A percentile compares a stretch with the other conserved stretches of the same genome.
Conservation (phyloP, 2,888 invertebrate species). For the Uropetala carovei region DNA sequence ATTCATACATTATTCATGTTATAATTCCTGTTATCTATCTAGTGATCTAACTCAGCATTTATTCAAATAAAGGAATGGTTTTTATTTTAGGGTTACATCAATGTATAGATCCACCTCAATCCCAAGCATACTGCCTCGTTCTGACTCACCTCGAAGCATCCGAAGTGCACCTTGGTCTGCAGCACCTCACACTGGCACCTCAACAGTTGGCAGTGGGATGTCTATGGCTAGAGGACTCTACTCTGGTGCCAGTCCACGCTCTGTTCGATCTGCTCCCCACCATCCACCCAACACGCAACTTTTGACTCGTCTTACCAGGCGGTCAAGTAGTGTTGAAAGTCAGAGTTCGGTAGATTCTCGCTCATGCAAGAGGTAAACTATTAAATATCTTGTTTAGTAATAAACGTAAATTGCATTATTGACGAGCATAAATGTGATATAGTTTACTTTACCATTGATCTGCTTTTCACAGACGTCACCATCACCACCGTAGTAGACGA, state of each 20-base stretch:
- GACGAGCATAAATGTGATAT: background rate
- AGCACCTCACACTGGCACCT: conserved; percentile 73
- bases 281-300: conserved; percentile 65
- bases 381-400: background rate
- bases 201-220: conserved; percentile 44
- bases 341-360: conserved; percentile 92
- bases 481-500: conserved; percentile 86
- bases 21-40: no score
- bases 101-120: conserved; percentile 71
- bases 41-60: background rate
- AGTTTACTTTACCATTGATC: background rate
- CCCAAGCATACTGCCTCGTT: conserved; percentile 69
- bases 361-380: conserved; percentile 83
- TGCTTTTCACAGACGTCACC: conserved; percentile 80
- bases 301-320: conserved; percentile 73
- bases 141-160: conserved; percentile 83
- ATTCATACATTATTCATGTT: background rate
- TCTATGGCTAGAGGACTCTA: conserved; percentile 80
- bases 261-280: conserved; percentile 84
- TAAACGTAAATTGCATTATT: background rate
- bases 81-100: conserved; percentile 36
- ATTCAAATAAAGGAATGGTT: background rate
- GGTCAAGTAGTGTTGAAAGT: conserved; percentile 88
- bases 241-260: conserved; percentile 86
- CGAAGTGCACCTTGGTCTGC: conserved; percentile 89